These are phyloP conservation scores for Embiotoca jacksoni DNA, from an alignment of 2,113 vertebrate genomes.

Conservation along the genomic window DNA sequence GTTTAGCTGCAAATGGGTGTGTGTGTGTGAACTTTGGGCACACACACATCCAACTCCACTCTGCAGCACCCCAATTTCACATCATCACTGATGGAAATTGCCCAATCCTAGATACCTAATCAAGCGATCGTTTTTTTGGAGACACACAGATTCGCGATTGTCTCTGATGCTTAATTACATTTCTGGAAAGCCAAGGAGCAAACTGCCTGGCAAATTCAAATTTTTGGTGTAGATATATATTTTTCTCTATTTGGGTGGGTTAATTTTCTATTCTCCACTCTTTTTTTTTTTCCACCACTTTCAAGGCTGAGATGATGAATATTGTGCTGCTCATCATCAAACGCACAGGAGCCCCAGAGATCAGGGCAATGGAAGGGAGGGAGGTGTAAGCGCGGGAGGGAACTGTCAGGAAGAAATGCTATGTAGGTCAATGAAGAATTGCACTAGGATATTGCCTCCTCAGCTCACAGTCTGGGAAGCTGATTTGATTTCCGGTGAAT, in stretches of 20 bases:
- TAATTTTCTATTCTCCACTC: constrained; percentile 48
- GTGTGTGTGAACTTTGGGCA: constrained; percentile 20
- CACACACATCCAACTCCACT: constrained; percentile 32
- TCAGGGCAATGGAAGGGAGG: constrained; percentile 52
- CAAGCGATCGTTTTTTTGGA: constrained; percentile 67
- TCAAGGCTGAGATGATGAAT: constrained; percentile 66
- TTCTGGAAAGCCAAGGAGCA: constrained; percentile 64
- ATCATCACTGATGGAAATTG: constrained; percentile 76
- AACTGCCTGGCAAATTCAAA: constrained; percentile 49
- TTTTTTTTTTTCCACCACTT: constrained; percentile 29
- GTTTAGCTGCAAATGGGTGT: constrained; percentile 58
- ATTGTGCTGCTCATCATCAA: constrained; percentile 73
- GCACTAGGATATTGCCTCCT: constrained; percentile 80
- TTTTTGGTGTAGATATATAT: constrained; percentile 34
- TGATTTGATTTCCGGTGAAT: constrained; percentile 84
- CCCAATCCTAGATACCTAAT: constrained; percentile 74
- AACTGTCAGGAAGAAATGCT: constrained; percentile 76
- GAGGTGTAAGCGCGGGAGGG: constrained; percentile 44
- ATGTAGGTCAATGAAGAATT: constrained; percentile 84
- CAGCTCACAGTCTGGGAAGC: constrained; percentile 75
- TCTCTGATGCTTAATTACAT: constrained; percentile 74
- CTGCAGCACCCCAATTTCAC: constrained; percentile 73
- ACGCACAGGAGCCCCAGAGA: constrained; percentile 62
- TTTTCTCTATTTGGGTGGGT: background rate
- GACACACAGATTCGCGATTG: constrained; percentile 64